Percentiles rank a stretch among this genome's conserved stretches.
These are phyloP conservation scores for Pterostichus niger DNA, from an alignment of 2,888 invertebrate genomes.

Conservation along the genomic window DNA sequence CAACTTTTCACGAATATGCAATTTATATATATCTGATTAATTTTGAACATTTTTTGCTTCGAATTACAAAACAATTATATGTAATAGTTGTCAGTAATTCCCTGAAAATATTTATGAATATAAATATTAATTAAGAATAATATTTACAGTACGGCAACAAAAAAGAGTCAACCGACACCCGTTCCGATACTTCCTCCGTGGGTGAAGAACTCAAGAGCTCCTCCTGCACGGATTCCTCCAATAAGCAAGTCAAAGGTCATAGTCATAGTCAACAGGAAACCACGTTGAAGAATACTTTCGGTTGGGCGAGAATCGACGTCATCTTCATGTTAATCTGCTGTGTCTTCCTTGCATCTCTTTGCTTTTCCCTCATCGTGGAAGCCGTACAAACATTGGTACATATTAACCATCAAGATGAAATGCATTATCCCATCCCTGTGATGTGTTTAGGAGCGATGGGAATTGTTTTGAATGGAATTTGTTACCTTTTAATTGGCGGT, in stretches of 20 bases:
- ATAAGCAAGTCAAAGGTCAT: conserved; percentile 67
- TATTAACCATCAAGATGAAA: conserved; percentile 85
- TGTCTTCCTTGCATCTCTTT: conserved; percentile 90
- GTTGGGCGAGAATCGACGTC: conserved; percentile 95
- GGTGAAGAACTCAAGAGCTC: conserved; percentile 69
- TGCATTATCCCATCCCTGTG: conserved; percentile 87
- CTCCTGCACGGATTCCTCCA: conserved; percentile 20
- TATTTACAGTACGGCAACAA: conserved; percentile 72
- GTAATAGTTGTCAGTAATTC: too few relatives aligned
- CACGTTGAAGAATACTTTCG: conserved; percentile 91
- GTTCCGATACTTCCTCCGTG: conserved; percentile 68
- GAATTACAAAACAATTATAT: too few relatives aligned
- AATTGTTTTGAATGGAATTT: conserved; percentile 86
- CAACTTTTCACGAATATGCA: too few relatives aligned
- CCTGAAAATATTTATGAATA: too few relatives aligned
- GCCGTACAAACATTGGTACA: conserved; percentile 90
- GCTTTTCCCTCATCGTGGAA: conserved; percentile 90
- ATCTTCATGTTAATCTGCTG: conserved; percentile 89
- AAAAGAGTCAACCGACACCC: conserved; percentile 68
- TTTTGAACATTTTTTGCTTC: too few relatives aligned
- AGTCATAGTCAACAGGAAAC: conserved; percentile 78
- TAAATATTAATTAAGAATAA: neutral
- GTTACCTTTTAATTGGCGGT: conserved; percentile 90
- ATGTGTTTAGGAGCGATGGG: conserved; percentile 86
- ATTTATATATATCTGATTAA: too few relatives aligned